Evolutionary conservation across 2,797 vertebrate genomes (phyloP).

Genomic region (Mustela erminea): DNA sequence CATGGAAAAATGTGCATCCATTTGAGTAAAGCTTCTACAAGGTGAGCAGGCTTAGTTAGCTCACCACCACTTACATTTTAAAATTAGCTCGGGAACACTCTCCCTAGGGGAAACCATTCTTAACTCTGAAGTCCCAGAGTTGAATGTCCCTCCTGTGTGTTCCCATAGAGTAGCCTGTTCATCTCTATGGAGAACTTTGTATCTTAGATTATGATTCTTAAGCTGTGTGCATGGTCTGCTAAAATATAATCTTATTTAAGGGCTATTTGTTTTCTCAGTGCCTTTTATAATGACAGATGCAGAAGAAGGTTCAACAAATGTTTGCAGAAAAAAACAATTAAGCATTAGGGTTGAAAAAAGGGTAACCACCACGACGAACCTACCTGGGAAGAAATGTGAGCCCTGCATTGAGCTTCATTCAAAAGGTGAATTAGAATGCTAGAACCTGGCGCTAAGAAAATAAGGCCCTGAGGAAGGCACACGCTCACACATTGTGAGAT

Average conservation of each 20-base stretch:
- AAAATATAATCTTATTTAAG: background rate
- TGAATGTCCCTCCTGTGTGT: background rate
- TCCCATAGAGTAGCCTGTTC: background rate
- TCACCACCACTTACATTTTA: background rate
- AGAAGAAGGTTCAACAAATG: background rate
- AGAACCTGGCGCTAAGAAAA: background rate
- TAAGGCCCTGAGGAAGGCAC: background rate
- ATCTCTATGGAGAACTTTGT: background rate
- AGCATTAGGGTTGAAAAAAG: background rate
- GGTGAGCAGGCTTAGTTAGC: background rate
- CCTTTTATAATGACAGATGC: background rate
- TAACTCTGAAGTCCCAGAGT: background rate
- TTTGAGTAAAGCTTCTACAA: background rate
- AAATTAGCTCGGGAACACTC: background rate
- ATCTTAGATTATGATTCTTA: background rate
- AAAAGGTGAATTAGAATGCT: background rate
- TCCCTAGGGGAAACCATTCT: background rate
- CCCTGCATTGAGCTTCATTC: background rate
- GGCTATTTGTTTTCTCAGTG: background rate
- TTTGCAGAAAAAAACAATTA: background rate
- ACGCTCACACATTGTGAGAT: background rate
- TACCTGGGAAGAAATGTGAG: background rate
- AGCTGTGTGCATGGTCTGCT: background rate
- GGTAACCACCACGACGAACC: background rate
- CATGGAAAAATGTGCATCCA: background rate